Evolutionary conservation across 2,888 invertebrate species (phyloP), one percentile per base, ranked within the genome.

Genomic region (Oscheius myriophilus): DNA sequence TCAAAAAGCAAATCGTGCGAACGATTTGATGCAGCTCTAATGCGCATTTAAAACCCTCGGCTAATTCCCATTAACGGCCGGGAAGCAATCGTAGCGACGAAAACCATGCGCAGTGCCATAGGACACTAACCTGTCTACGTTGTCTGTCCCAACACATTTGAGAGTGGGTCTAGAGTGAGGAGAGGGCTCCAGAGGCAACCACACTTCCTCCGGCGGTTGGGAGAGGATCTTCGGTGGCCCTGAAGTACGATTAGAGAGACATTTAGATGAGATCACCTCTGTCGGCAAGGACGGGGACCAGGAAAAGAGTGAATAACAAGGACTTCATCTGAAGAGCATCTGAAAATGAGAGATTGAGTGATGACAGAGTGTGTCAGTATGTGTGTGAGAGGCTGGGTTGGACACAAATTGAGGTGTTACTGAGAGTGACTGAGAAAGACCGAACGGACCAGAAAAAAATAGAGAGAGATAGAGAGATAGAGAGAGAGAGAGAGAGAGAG

Each of bases 181-280:
- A 55, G 67, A 71, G 16, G 65, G 43, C 23, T 75, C 79, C 43
- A 79, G 67, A 58, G 82, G 79, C 46, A 74, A 84, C 84, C 84
- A 84, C 2, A 84, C 81, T 54, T 78, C 79, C 51, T 77, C 75
- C n/a, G 79, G 78, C 0, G 83, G 79, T 58, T 83, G 77, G n/a
- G 61, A 63, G n/a, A 76, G 54, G 12, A 83, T 70, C 52, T 78
- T 76, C 6, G 83, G 83, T 12, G 82, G 83, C 26, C 75, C 83
- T 81, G 62, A 33, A 33, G 3, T 6, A 33, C 9, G 33, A 53
- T 3, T 46, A 7, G 3, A 46, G 46, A 18, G 18, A 4, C 18
- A 46, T 3, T 3, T 2, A 3, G 16, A 59, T 23, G 18, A 11
- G 12, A 21, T 21, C 23, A 63, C 63, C 57, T 55, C 39, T 18